phyloP scores from a whole-genome alignment of 92 coral and sea anemone species.

The Micromussa lordhowensis region DNA sequence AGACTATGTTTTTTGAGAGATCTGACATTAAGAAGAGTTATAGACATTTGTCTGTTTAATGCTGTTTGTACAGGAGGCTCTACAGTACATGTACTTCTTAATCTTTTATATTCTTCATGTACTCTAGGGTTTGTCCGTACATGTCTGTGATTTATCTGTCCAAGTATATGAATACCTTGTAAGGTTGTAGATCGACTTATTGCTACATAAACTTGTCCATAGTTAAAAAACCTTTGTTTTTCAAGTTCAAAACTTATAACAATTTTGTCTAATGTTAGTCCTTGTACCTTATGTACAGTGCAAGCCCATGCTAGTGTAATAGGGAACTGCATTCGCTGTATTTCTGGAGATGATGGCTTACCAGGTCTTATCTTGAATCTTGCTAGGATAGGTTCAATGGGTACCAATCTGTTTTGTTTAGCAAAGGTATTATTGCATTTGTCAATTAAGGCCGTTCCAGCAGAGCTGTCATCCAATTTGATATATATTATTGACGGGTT shows the following conservation, averaged over 20 bases:
- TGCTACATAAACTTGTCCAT: conserved; percentile 77
- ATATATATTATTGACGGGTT: conserved; percentile 60
- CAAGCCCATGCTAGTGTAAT: conserved; percentile 69
- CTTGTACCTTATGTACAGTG: too few relatives aligned
- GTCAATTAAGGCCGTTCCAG: conserved; percentile 47
- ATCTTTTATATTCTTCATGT: too few relatives aligned
- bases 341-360: conserved; percentile 74
- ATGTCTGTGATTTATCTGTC: conserved; percentile 61
- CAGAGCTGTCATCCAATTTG: conserved; percentile 75
- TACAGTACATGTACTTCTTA: too few relatives aligned
- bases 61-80: too few relatives aligned
- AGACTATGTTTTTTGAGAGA: conserved; percentile 71
- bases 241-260: too few relatives aligned
- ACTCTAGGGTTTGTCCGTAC: conserved; percentile 65
- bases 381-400: conserved; percentile 65
- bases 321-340: conserved; percentile 75
- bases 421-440: conserved; percentile 42
- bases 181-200: conserved; percentile 69
- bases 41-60: background rate
- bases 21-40: conserved; percentile 50
- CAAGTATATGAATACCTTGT: conserved; percentile 58
- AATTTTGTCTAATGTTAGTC: too few relatives aligned
- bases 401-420: conserved; percentile 68
- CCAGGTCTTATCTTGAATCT: conserved; percentile 65
- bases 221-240: conserved; percentile 70